These are phyloP conservation scores for Nannoperca obscura DNA, from an alignment of 2,797 vertebrate genomes.

Conservation along the genomic window DNA sequence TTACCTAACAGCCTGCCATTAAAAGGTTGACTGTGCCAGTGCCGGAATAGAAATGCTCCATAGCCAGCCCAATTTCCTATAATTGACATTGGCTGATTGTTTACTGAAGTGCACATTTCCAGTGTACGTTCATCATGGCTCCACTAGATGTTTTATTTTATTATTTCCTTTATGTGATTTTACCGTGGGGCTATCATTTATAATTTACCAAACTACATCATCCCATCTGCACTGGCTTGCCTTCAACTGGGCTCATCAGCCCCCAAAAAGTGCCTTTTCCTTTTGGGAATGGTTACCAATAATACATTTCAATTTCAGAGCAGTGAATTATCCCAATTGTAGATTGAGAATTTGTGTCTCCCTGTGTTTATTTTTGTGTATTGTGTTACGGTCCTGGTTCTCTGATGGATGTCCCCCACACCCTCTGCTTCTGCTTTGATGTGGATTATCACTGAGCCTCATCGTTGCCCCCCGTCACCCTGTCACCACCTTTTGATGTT, in stretches of 20 bases:
- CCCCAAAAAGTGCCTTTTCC: constrained; percentile 72
- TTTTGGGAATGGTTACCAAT: constrained; percentile 79
- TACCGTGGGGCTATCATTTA: constrained; percentile 81
- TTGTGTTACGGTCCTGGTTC: constrained; percentile 63
- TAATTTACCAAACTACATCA: constrained; percentile 80
- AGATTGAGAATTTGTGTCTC: constrained; percentile 70
- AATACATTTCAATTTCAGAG: constrained; percentile 82
- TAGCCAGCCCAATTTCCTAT: constrained; percentile 81
- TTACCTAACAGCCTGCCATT: constrained; percentile 79
- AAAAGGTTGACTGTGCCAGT: constrained; percentile 82
- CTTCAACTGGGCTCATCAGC: constrained; percentile 77
- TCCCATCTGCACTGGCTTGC: constrained; percentile 71
- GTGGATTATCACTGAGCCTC: constrained; percentile 80
- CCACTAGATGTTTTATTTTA: constrained; percentile 81
- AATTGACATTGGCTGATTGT: constrained; percentile 83
- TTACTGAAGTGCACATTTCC: constrained; percentile 85
- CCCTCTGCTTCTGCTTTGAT: constrained; percentile 78
- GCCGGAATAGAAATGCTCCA: constrained; percentile 74
- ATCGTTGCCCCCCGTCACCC: constrained; percentile 71
- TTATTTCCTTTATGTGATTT: constrained; percentile 84
- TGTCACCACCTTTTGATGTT: constrained; percentile 85
- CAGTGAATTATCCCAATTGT: constrained; percentile 83
- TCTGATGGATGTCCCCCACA: constrained; percentile 69
- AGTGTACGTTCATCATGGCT: constrained; percentile 78
- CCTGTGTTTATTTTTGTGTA: constrained; percentile 80